These are phyloP conservation scores for Ceyx melanurus DNA, from an alignment of 2,113 vertebrate species.

Conservation along the genomic window DNA sequence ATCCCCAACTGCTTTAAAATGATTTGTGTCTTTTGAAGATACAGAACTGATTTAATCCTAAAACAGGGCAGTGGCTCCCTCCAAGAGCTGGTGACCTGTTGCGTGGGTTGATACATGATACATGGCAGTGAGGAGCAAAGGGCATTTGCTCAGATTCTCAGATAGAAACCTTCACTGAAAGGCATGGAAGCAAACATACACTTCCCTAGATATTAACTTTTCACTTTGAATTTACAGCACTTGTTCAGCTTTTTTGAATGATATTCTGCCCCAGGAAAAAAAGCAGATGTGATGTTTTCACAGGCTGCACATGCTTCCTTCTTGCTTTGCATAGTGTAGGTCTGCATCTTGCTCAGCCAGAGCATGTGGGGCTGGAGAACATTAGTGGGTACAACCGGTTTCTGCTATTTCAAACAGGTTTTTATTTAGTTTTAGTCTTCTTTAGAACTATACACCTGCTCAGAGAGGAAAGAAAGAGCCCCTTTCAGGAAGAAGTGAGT, in stretches of 20 bases:
- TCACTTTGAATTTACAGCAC: neutral
- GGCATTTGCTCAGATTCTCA: neutral
- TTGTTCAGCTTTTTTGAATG: neutral
- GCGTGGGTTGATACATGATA: neutral
- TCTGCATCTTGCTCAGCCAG: rapidly evolving
- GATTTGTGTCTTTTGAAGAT: neutral
- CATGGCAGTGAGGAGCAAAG: rapidly evolving
- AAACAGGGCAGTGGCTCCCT: neutral
- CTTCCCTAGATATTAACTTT: neutral
- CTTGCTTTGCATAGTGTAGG: neutral
- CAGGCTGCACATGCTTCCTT: neutral
- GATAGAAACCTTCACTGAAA: neutral
- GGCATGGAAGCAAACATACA: rapidly evolving
- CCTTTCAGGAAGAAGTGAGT: neutral
- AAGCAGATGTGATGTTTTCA: neutral
- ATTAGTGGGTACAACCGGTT: neutral
- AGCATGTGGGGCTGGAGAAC: neutral
- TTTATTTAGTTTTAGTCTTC: neutral
- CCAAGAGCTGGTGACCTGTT: neutral
- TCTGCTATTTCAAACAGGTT: rapidly evolving
- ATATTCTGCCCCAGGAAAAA: neutral
- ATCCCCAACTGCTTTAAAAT: rapidly evolving
- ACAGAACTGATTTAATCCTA: neutral
- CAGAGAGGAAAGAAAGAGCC: neutral
- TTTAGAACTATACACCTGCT: neutral